Base-by-base conservation (phyloP, 2,888 invertebrate species). In the Hirtodrosophila histrioides region DNA sequence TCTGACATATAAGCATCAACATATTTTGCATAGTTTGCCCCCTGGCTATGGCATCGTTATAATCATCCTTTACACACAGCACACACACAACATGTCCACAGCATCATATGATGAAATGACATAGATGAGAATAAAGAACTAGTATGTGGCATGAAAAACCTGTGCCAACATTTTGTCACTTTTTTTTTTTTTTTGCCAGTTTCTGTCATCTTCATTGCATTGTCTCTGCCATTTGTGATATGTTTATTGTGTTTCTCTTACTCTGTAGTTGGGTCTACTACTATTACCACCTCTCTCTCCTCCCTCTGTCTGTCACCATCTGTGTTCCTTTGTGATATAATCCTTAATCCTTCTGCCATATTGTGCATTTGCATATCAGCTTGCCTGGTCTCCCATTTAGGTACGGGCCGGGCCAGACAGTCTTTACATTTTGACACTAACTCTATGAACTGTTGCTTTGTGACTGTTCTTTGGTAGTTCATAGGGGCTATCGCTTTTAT, bases 121-220 rank as follows among this genome's bases (percentile, higher is more conserved):
- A 75, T 51, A 64, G 53, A 58, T 70, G 53, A 56, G 39, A 39
- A 76, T 65, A 73, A 71, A 44, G 49, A 67, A 51, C 37, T 40
- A 24, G 55, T 12, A 33, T 27, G 29, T 62, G 45, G 12, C 10
- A 24, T 40, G 43, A 36, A 65, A 73, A 82, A 85, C 88, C 83
- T 82, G 79, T 87, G 86, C 86, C 79, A 82, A 87, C 83, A 82
- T 85, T 82, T 85, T 82, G 86, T 82, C 82, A 82, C 78, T 77
- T 68, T 63, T n/a, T n/a, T n/a, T n/a, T n/a, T n/a, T n/a, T n/a
- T n/a, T 49, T 58, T 71, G 39, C 40, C 57, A 56, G 51, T 57
- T 68, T 43, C 69, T 75, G 72, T 63, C 75, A 72, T 66, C 48
- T 62, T 49, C 61, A 54, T 66, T 77, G 69, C 66, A 84, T 80